Base-by-base conservation (phyloP, 2,797 vertebrate species). In the Sarcophilus harrisii region DNA sequence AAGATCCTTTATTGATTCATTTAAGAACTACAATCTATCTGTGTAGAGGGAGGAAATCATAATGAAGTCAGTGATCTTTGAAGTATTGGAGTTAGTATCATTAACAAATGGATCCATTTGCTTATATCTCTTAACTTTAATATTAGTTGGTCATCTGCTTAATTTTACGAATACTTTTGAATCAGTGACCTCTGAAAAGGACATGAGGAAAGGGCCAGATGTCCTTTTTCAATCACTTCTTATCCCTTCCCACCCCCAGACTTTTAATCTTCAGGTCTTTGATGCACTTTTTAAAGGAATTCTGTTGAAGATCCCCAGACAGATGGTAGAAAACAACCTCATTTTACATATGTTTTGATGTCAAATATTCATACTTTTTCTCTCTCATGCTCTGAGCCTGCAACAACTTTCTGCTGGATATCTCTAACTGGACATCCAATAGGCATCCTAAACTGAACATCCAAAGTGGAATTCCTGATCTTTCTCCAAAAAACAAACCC, bases 101-200 rank as follows among this genome's bases (percentile, higher is more conserved):
- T 45, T 45, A 81, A 81, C 8, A 95, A 93, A 93, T 90, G 4
- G 32, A 81, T 90, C 13, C 92, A 38, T 59, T 24, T 59, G 8
- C 91, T 58, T 49, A n/a, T 66, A 90, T 87, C 28, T 95, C 49
- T 91, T 90, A 73, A 73, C n/a, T 38, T 45, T 45, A 81, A 45
- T 73, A 81, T 81, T 81, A 87, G 59, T 90, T 90, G 58, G 59
- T 57, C 30, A 24, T 55, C 24, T 57, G 21, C 30, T 94, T 57
- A 93, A 52, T n/a, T 62, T 94, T 49, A 73, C 21, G 59, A 29
- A 95, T 3, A 59, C 16, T 38, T 94, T 90, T 32, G 90, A 89
- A 32, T 95, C 90, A 38, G 60, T 95, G 81, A 93, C 90, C 92
- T 93, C 59, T 92, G 5, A 49, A 91, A n/a, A 94, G 38, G 9